These are phyloP conservation scores for Prunella strophiata DNA, from an alignment of 2,797 vertebrate species.

Conservation along the genomic window DNA sequence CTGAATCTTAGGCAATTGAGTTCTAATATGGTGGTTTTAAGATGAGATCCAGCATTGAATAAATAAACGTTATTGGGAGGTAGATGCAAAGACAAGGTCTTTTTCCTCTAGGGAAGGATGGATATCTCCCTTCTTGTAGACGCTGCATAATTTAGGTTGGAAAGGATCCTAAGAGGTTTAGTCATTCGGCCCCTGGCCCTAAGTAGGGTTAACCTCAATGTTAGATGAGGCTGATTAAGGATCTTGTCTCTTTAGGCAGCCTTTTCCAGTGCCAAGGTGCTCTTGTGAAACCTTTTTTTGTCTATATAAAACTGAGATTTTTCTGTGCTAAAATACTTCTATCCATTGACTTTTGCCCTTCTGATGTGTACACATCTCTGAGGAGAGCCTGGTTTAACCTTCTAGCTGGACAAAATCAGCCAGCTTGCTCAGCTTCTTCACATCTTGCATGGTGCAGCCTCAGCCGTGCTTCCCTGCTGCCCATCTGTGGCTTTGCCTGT, in stretches of 20 bases:
- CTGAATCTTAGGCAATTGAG: neutral
- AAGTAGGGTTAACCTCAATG: neutral
- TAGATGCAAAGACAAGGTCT: neutral
- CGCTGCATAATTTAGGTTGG: neutral
- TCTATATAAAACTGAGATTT: neutral
- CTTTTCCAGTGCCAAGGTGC: neutral
- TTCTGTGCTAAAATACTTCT: neutral
- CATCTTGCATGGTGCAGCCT: neutral
- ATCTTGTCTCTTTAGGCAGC: neutral
- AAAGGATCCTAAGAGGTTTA: neutral
- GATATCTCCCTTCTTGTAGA: neutral
- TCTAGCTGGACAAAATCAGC: neutral
- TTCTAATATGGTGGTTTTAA: neutral
- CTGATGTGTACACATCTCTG: neutral
- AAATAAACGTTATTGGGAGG: neutral
- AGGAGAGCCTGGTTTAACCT: neutral
- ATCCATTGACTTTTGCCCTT: neutral
- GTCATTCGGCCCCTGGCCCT: neutral
- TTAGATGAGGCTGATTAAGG: neutral
- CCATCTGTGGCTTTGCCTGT: neutral
- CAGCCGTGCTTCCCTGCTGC: neutral
- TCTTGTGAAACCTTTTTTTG: neutral
- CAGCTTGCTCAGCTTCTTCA: neutral
- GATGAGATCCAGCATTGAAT: neutral
- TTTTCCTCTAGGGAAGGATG: neutral